Percentiles rank a stretch among this genome's conserved stretches.
phyloP scores from a whole-genome alignment of 2,888 invertebrate species.

The Buathra laborator region DNA sequence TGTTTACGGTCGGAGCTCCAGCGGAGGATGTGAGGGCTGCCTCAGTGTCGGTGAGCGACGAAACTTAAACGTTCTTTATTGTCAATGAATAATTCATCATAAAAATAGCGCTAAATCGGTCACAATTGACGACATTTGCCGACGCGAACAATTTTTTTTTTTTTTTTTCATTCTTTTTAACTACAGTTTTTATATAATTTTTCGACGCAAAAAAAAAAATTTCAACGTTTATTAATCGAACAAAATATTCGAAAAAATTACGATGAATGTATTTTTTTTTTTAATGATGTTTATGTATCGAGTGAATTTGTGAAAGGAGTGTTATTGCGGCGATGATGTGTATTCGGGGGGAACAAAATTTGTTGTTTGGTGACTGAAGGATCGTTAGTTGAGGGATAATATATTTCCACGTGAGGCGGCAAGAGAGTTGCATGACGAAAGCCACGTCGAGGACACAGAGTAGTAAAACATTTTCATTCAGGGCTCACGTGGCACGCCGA shows the following conservation, averaged over 20 bases:
- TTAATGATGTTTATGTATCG: background rate
- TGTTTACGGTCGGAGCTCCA: conserved; percentile 77
- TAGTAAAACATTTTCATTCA: conserved; percentile 65
- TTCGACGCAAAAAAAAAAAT: background rate
- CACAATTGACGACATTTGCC: conserved; percentile 27
- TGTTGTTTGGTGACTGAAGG: conserved; percentile 2
- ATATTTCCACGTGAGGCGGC: conserved; percentile 25
- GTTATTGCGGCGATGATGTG: conserved; percentile 30
- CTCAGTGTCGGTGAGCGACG: conserved; percentile 64
- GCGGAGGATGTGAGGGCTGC: conserved; percentile 76
- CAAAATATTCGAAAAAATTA: background rate
- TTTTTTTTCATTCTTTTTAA: background rate
- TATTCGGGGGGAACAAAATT: background rate
- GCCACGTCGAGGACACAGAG: conserved; percentile 12
- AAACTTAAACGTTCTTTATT: conserved; percentile 29
- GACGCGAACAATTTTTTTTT: background rate
- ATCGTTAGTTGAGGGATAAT: background rate
- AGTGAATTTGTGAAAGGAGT: conserved; percentile 47
- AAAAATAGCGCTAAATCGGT: background rate
- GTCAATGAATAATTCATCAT: background rate
- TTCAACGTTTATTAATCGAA: no score
- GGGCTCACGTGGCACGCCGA: conserved; percentile 65
- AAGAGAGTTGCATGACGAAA: background rate
- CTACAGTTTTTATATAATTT: background rate
- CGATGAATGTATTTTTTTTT: background rate